phyloP scores from a whole-genome alignment of 2,797 vertebrate species.

The Gouania willdenowi region DNA sequence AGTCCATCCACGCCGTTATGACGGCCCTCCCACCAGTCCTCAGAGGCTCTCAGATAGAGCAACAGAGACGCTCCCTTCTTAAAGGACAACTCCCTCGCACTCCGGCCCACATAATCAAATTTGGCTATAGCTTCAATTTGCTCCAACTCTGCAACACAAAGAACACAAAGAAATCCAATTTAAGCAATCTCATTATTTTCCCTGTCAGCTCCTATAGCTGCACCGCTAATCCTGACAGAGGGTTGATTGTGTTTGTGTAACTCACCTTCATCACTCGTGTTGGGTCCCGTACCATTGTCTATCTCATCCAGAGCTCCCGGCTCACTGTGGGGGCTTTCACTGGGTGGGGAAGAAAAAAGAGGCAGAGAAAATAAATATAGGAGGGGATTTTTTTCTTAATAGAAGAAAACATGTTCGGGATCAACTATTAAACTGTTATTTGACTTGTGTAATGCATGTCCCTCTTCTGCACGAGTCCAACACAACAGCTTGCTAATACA shows the following conservation, averaged over 20 bases:
- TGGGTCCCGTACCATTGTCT: constrained; percentile 90
- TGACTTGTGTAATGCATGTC: no score
- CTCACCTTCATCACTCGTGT: constrained; percentile 92
- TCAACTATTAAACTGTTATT: no score
- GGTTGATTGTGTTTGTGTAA: constrained; percentile 3
- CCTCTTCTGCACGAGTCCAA: no score
- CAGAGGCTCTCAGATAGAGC: constrained; percentile 90
- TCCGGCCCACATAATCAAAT: constrained; percentile 93
- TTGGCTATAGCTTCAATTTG: constrained; percentile 98
- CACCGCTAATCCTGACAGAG: background rate
- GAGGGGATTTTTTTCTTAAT: no score
- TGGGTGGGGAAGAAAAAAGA: constrained; percentile 25
- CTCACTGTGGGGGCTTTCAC: constrained; percentile 93
- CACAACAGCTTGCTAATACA: no score
- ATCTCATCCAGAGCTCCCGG: constrained; percentile 89
- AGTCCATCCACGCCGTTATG: constrained; percentile 96
- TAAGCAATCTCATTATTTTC: background rate
- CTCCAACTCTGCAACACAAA: constrained; percentile 83
- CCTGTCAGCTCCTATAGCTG: background rate
- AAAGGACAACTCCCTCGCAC: constrained; percentile 92
- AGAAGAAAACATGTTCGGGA: no score
- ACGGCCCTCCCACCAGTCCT: constrained; percentile 98
- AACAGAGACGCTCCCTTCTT: constrained; percentile 96
- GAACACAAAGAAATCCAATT: background rate
- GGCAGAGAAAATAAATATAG: background rate